phyloP scores from a whole-genome alignment of 2,888 invertebrate genomes.

The Lumbricus terrestris region DNA sequence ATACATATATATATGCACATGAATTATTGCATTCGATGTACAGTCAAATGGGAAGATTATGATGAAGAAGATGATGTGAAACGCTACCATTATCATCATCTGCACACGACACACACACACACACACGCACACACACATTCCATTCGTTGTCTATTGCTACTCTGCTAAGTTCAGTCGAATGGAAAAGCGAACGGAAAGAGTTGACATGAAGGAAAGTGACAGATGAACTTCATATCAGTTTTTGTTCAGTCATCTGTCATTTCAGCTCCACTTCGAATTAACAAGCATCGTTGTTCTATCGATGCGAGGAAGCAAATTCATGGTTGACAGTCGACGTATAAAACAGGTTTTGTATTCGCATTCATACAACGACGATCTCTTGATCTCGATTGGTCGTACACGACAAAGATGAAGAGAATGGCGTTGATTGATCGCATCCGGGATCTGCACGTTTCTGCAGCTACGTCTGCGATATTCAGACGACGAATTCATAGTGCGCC shows the following conservation, averaged over 20 bases:
- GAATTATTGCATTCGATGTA: not conserved
- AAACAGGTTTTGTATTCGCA: no score
- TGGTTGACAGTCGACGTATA: not conserved
- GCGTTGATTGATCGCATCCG: not conserved
- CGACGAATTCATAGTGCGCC: not conserved
- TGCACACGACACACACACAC: no score
- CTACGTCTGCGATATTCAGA: not conserved
- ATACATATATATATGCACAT: no score
- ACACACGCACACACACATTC: no score
- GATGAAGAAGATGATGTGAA: not conserved
- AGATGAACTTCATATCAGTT: not conserved
- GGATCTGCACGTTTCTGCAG: not conserved
- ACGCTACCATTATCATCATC: not conserved
- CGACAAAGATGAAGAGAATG: not conserved
- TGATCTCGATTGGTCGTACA: not conserved
- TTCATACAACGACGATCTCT: not conserved
- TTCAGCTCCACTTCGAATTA: not conserved
- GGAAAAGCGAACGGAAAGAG: not conserved
- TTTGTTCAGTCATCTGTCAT: not conserved
- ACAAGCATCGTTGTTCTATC: not conserved
- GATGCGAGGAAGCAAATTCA: not conserved
- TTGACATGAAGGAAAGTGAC: not conserved
- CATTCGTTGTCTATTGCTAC: not conserved
- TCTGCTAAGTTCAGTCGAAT: not conserved
- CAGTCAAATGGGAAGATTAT: not conserved